Evolutionary conservation across 2,888 invertebrate genomes (phyloP), one percentile per base, ranked within the genome.

Genomic region (Aphidius colemani): DNA sequence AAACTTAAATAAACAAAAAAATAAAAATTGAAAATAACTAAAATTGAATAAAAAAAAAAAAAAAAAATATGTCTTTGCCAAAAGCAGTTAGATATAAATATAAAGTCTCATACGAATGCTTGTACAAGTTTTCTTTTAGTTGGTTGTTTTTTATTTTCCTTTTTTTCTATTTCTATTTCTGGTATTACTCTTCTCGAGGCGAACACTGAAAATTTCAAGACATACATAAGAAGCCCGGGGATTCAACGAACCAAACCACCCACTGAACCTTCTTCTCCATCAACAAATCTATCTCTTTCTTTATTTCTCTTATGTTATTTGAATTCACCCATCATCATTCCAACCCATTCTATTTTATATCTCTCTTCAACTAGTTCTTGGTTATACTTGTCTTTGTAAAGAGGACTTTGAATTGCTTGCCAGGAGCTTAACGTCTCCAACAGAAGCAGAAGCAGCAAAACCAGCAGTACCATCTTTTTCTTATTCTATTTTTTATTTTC

Each of bases 401-500:
- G 69, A 74, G 73, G 75, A 75, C 77, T 79, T 78, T 75, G 80
- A 81, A 82, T 81, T 80, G 79, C 80, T 79, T 78, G 78, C 78
- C 76, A 75, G 76, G 78, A 78, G 79, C 80, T 81, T 79, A 80
- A 76, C 76, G 77, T 79, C 74, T 76, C 74, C 72, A 70, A 74
- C 77, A 77, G 75, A 30, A 69, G 61, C 63, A 51, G 30, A 30
- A 30, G 30, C 30, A 30, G 30, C 64, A 58, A 61, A 61, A 55
- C 57, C 67, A 59, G 50, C 48, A 53, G 58, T 61, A 56, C 70
- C 63, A 67, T 66, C 67, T 69, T 66, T 65, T 65, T 18, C 13
- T 18, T 18, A 18, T 18, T 18, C 1, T 64, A 58, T 65, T 55
- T 58, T 69, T 68, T 69, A 66, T 65, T 67, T 61, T 66, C 62